Percentiles rank a stretch among this genome's conserved stretches.
These are phyloP conservation scores for Plectus sambesii DNA, from an alignment of 1,140 invertebrate genomes.

Conservation along the genomic window DNA sequence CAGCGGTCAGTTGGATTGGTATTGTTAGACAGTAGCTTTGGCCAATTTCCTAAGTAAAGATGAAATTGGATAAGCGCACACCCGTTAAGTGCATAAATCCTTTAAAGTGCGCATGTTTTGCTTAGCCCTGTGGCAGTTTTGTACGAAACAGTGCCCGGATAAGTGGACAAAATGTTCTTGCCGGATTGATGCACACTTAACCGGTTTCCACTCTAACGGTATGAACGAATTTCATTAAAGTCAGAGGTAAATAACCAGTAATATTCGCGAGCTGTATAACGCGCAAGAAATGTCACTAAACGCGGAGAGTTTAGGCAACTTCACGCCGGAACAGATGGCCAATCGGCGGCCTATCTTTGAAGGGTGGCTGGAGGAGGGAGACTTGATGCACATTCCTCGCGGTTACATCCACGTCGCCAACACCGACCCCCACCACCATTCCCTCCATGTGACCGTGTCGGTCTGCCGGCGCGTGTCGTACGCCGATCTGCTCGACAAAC, in stretches of 20 bases:
- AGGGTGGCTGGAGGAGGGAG: constrained; percentile 66
- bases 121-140: too few relatives aligned
- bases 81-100: not conserved
- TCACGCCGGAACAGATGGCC: constrained; percentile 61
- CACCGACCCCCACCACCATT: constrained; percentile 75
- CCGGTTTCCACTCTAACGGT: too few relatives aligned
- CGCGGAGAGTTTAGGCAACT: constrained; percentile 57
- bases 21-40: constrained; percentile 58
- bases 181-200: too few relatives aligned
- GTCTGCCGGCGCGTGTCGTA: constrained; percentile 87
- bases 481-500: constrained; percentile 78
- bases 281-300: too few relatives aligned
- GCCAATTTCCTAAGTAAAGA: constrained; percentile 68
- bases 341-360: constrained; percentile 66
- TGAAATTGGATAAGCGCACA: constrained; percentile 43
- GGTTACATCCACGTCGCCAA: constrained; percentile 80
- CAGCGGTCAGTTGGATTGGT: constrained; percentile 18
- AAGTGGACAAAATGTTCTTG: too few relatives aligned
- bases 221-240: too few relatives aligned
- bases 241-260: constrained; percentile 1
- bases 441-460: constrained; percentile 88
- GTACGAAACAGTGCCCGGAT: too few relatives aligned
- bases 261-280: too few relatives aligned
- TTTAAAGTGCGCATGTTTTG: too few relatives aligned
- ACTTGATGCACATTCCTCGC: constrained; percentile 76